Percentiles rank a stretch among this genome's conserved stretches.
These are phyloP conservation scores for Misgurnus mizolepis DNA, from an alignment of 2,113 vertebrate genomes.

Conservation along the genomic window DNA sequence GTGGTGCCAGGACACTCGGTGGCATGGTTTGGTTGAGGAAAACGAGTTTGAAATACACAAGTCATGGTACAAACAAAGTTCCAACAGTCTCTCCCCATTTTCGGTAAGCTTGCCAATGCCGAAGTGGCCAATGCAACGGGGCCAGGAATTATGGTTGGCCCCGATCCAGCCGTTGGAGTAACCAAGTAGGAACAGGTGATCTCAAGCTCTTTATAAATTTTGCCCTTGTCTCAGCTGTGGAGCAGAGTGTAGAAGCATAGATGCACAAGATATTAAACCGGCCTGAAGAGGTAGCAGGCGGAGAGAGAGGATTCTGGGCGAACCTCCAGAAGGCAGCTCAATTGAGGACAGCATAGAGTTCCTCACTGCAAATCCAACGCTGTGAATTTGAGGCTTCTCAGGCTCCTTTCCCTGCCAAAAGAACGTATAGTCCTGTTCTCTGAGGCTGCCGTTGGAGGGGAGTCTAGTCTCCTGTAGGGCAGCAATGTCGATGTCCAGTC, in stretches of 20 bases:
- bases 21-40: conserved; percentile 32
- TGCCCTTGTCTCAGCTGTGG: background rate
- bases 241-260: conserved; percentile 10
- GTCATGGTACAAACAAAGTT: conserved; percentile 29
- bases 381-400: background rate
- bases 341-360: background rate
- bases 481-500: no score
- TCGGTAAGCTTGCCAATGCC: conserved; percentile 6
- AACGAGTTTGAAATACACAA: conserved; percentile 19
- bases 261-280: background rate
- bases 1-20: conserved; percentile 31
- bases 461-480: conserved; percentile 25
- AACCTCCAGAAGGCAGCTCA: background rate
- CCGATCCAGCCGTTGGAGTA: conserved; percentile 2
- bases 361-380: conserved; percentile 14
- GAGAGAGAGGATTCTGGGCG: background rate
- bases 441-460: background rate
- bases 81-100: conserved; percentile 34
- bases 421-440: conserved; percentile 25
- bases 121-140: background rate
- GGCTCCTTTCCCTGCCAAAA: conserved; percentile 16
- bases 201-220: background rate
- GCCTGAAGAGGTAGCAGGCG: background rate
- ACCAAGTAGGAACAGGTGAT: background rate
- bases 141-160: conserved; percentile 20